These are phyloP conservation scores for Otolemur crassicaudatus DNA, from an alignment of 2,797 vertebrate genomes.

Conservation along the genomic window DNA sequence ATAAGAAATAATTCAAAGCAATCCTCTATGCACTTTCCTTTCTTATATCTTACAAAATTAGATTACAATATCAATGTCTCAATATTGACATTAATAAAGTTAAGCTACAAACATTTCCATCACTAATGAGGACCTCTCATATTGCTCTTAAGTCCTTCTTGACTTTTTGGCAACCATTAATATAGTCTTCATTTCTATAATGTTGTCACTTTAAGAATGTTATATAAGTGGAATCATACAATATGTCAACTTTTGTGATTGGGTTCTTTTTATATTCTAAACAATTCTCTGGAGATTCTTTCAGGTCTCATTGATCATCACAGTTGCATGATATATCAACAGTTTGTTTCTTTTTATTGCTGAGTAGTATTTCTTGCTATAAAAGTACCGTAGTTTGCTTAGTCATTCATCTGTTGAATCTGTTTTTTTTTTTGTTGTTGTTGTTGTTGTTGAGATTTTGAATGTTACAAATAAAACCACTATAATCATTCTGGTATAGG, in stretches of 20 bases:
- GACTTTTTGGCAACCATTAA: background rate
- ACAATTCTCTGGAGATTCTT: conserved; percentile 17
- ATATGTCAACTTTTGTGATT: background rate
- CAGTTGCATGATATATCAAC: background rate
- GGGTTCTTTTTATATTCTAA: background rate
- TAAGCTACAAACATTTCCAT: background rate
- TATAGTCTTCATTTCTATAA: background rate
- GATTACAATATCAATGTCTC: background rate
- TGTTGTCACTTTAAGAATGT: conserved; percentile 37
- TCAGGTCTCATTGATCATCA: background rate
- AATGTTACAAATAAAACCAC: conserved; percentile 1
- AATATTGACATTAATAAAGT: background rate
- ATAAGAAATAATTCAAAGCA: background rate
- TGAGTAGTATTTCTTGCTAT: background rate
- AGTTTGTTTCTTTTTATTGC: background rate
- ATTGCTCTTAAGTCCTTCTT: background rate
- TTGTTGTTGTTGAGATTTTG: background rate
- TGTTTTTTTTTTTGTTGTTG: too few species aligned
- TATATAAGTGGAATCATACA: background rate
- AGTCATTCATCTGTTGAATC: background rate
- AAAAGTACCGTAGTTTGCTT: background rate
- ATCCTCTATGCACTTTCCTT: background rate
- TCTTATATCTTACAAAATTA: background rate
- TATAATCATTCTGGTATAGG: background rate
- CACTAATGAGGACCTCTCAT: too few species aligned